A percentile compares a stretch with the other conserved stretches of the same genome.
phyloP scores from a whole-genome alignment of 2,113 vertebrate species.

The Bos javanicus region DNA sequence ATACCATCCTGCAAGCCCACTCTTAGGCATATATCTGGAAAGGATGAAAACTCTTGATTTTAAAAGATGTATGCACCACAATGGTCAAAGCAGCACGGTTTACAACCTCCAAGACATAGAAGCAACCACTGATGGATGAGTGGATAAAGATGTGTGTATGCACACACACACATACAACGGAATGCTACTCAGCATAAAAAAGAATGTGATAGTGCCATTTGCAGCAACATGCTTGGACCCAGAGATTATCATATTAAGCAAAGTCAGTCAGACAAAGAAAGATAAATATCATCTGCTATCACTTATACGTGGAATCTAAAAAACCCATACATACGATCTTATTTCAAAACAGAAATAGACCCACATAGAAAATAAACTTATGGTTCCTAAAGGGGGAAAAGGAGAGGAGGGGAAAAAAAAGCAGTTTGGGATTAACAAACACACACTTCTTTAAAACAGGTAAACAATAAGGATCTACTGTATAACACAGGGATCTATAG shows the following conservation, averaged over 20 bases:
- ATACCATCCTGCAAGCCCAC: background rate
- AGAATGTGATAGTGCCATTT: background rate
- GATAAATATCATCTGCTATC: background rate
- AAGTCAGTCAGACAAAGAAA: background rate
- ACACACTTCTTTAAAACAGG: background rate
- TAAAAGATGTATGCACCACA: background rate
- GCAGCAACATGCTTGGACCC: background rate
- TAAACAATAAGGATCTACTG: background rate
- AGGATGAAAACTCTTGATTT: background rate
- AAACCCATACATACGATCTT: background rate
- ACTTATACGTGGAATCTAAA: background rate
- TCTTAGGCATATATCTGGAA: background rate
- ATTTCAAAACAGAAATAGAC: background rate
- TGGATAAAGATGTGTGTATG: background rate
- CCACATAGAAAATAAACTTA: background rate
- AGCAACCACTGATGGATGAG: background rate
- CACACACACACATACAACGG: background rate
- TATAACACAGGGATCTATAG: background rate
- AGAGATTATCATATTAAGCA: background rate
- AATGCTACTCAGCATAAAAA: background rate
- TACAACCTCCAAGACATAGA: background rate
- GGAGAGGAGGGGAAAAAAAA: background rate
- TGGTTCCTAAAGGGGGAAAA: background rate
- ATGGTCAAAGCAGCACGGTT: background rate
- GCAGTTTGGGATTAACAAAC: background rate